A percentile compares a stretch with the other conserved stretches of the same genome.
phyloP scores from a whole-genome alignment of 2,888 invertebrate species.

The Drosophila neonasuta region DNA sequence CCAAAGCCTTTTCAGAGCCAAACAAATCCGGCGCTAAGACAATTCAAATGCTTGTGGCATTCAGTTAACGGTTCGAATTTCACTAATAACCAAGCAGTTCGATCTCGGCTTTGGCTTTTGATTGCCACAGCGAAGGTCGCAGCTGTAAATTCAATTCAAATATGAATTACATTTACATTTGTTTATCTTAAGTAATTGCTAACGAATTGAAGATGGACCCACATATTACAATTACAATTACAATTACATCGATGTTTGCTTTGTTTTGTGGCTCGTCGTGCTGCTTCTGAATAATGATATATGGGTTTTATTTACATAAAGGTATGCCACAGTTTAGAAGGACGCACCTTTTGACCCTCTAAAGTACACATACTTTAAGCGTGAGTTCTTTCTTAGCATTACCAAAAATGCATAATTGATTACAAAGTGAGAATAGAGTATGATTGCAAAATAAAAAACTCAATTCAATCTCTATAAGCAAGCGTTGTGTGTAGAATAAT shows the following conservation, averaged over 20 bases:
- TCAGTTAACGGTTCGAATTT: slow-evolving; percentile 68
- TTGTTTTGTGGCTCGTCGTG: slow-evolving; percentile 3
- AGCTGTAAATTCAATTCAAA: slow-evolving; percentile 59
- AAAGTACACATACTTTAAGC: neutral
- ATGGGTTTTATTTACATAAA: slow-evolving; percentile 14
- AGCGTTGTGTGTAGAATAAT: slow-evolving; percentile 20
- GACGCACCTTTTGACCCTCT: slow-evolving; percentile 5
- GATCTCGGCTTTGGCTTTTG: slow-evolving; percentile 52
- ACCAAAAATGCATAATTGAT: neutral
- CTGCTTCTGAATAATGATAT: slow-evolving; percentile 38
- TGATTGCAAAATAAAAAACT: no score
- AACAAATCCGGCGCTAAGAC: slow-evolving; percentile 68
- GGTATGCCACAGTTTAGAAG: slow-evolving; percentile 12
- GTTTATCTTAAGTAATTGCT: slow-evolving; percentile 52
- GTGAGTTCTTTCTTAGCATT: slow-evolving; percentile 2
- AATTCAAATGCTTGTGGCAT: slow-evolving; percentile 66
- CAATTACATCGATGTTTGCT: slow-evolving; percentile 25
- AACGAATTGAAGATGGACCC: slow-evolving; percentile 55
- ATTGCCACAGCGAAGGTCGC: slow-evolving; percentile 65
- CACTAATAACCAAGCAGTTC: slow-evolving; percentile 64
- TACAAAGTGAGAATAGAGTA: neutral
- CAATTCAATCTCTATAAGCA: slow-evolving; percentile 5
- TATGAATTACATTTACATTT: slow-evolving; percentile 69
- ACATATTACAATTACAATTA: slow-evolving; percentile 20
- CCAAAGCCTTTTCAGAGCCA: slow-evolving; percentile 41